Evolutionary conservation across 2,888 invertebrate genomes (phyloP), one percentile per base, ranked within the genome.

Genomic region (Calameuta idolon): DNA sequence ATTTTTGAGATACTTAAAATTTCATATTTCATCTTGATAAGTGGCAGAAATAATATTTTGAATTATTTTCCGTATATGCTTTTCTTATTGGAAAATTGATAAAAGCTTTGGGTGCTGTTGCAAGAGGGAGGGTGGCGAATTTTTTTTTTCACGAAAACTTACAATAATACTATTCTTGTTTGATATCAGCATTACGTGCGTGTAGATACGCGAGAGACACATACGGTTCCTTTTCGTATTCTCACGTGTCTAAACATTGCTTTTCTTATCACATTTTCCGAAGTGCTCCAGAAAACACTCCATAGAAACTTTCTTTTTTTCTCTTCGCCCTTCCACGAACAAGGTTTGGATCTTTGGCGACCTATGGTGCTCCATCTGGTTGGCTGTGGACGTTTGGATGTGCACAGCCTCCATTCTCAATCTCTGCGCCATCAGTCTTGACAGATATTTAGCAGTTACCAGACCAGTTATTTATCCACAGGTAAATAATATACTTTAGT

Each of bases 361-460:
- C 91, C 94, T 97, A 73, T 98, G 98, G 98, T 99, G 99, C 92
- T 96, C 97, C 81, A 95, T 98, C 83, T 99, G 99, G 99, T 93
- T 99, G 82, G 98, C 99, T 0, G 95, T 98, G 79, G 99, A 99
- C 92, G 99, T 99, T 15, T 98, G 98, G 98, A 97, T 99, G 96
- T 99, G 98, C 93, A 99, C 99, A 0, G 98, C 99, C 0, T 98
- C 98, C 86, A 99, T 99, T 88, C 94, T 99, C 85, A 99, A 99
- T 92, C 94, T 99, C 77, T 98, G 98, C 91, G 98, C 98, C 87
- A 99, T 99, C 90, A 98, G 98, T 30, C 93, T 99, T 89, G 97
- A 97, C 93, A 94, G 99, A 92, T 99, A 99, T 93, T 96, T 99
- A 87, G 99, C 99, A 34, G 98, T 99, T 81, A 98, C 98, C 69